Conservation (phyloP, 2,888 invertebrate species). For the Tiliacea aurago region DNA sequence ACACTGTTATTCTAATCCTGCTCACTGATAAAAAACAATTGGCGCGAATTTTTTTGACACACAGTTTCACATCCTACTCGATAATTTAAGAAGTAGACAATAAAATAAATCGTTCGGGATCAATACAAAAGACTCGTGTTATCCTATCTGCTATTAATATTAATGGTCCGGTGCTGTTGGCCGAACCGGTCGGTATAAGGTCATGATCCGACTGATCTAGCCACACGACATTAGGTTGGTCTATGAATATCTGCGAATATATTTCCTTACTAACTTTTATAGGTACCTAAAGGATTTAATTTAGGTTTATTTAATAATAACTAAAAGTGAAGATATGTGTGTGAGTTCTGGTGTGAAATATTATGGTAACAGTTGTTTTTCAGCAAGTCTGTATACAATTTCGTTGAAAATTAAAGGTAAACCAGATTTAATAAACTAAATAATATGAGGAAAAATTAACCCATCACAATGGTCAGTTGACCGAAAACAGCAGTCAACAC, state of each 20-base stretch:
- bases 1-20: background rate
- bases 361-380: too few relatives aligned
- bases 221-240: constrained; percentile 46
- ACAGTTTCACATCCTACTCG: constrained; percentile 28
- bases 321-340: too few relatives aligned
- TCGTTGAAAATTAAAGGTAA: too few relatives aligned
- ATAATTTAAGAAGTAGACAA: constrained; percentile 25
- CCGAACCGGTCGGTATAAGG: constrained; percentile 69
- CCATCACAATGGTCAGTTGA: background rate
- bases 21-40: background rate
- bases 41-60: background rate
- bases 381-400: too few relatives aligned
- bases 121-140: constrained; percentile 52
- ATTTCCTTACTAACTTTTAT: constrained; percentile 37
- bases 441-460: too few relatives aligned
- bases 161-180: constrained; percentile 45
- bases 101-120: constrained; percentile 50
- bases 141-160: constrained; percentile 60
- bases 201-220: constrained; percentile 64
- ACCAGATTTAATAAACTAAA: too few relatives aligned
- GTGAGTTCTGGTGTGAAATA: too few relatives aligned
- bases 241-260: constrained; percentile 42
- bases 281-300: background rate
- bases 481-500: background rate
- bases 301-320: constrained; percentile 1